Base-by-base conservation (phyloP, 2,113 vertebrate species). In the Sterrhoptilus dennistouni region DNA sequence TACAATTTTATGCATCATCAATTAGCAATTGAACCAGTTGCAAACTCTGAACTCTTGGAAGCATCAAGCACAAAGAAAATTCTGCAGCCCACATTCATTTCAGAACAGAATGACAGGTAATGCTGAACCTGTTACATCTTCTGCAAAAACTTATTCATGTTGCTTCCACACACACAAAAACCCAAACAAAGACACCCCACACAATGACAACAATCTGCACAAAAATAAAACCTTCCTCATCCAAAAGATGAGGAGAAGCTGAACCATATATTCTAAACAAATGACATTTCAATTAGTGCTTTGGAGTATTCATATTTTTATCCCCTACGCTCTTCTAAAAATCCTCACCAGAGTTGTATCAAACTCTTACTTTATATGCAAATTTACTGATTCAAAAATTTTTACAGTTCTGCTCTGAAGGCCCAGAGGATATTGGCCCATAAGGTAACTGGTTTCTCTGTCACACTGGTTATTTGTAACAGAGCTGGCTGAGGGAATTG, bases 1-100 rank as follows among this genome's bases (percentile, higher is more conserved):
- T 5, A 74, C 60, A 92, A 83, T 92, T 97, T 92, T 80, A 92
- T 74, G 76, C 86, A 54, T 72, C 66, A 92, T 94, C 90, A 96
- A 69, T 92, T 90, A 92, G 63, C 23, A 74, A 90, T 27, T 83
- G 94, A 72, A 85, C 70, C 75, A 52, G 35, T 84, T 87, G 87
- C 78, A 83, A 78, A 81, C 83, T 77, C 91, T 52, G 80, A 95
- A 92, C 83, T 38, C 52, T 14, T 47, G 77, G 61, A 92, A 91
- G 57, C 50, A 85, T 35, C 44, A 29, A 63, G 54, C 12, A 5
- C 44, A 68, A 89, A 65, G 36, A 15, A 65, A 69, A 57, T 14
- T 9, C 18, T 92, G 80, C 8, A 56, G 70, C 57, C 35, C 72
- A 9, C n/a, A 27, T 57, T 69, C 9, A 28, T 76, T 87, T 65